Evolutionary conservation across 2,113 vertebrate genomes (phyloP).

Genomic region (Promerops cafer): DNA sequence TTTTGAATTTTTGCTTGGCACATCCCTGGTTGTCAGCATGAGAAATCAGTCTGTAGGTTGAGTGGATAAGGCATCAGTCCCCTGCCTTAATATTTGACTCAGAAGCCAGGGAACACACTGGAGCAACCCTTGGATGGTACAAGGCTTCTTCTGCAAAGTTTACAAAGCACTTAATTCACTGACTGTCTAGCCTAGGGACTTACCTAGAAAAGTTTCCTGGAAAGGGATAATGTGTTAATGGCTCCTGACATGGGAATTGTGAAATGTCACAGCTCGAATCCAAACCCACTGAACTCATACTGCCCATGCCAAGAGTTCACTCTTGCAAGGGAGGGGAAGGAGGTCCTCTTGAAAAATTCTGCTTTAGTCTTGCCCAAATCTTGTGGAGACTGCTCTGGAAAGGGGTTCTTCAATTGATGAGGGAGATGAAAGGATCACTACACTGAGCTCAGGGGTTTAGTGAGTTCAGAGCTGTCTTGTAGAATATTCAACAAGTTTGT

Average conservation of each 20-base stretch:
- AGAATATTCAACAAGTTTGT: neutral
- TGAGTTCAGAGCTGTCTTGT: neutral
- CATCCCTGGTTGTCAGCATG: rapidly evolving
- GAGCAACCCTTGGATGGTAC: neutral
- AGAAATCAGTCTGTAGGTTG: neutral
- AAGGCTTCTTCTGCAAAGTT: neutral
- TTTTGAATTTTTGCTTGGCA: neutral
- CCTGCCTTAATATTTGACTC: neutral
- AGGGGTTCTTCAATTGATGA: neutral
- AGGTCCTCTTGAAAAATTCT: neutral
- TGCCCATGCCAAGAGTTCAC: neutral
- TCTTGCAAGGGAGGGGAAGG: neutral
- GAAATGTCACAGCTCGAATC: neutral
- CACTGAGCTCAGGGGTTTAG: neutral
- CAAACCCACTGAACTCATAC: neutral
- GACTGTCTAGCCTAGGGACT: neutral
- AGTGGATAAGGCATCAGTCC: neutral
- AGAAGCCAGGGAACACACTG: neutral
- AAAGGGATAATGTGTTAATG: neutral
- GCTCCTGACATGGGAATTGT: neutral
- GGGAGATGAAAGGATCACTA: neutral
- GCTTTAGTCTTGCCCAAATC: neutral
- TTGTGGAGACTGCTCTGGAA: neutral
- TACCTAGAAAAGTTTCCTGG: neutral
- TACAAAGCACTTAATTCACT: neutral